These are phyloP conservation scores for Dendrocincla tyrannina DNA, from an alignment of 2,797 vertebrate genomes.

Conservation along the genomic window DNA sequence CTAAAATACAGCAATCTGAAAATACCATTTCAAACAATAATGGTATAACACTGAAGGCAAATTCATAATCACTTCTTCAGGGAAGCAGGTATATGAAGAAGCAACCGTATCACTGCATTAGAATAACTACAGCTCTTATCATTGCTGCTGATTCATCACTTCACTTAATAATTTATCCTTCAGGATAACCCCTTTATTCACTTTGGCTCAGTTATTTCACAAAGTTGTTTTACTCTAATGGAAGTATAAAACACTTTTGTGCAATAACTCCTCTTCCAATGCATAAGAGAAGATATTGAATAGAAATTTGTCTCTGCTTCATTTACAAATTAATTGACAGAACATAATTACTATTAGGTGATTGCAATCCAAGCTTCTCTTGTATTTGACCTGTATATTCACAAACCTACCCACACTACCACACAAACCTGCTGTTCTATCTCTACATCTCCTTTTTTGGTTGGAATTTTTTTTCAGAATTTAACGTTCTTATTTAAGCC, in stretches of 20 bases:
- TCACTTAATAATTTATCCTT: background rate
- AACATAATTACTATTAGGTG: background rate
- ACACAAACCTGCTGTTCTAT: background rate
- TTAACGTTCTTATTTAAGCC: background rate
- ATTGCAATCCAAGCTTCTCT: background rate
- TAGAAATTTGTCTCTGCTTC: background rate
- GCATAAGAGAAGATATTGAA: background rate
- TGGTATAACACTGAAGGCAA: background rate
- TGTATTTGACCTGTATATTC: background rate
- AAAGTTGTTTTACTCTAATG: background rate
- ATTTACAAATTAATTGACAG: background rate
- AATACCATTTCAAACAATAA: background rate
- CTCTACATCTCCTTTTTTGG: background rate
- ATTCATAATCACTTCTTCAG: background rate
- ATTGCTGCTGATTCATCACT: background rate
- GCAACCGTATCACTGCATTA: background rate
- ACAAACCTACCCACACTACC: background rate
- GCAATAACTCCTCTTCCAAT: background rate
- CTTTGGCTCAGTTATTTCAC: background rate
- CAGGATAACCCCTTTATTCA: background rate
- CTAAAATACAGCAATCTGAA: background rate
- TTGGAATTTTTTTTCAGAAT: background rate
- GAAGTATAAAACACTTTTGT: background rate
- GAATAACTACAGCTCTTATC: background rate
- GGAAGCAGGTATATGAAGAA: background rate